Conservation (phyloP, 2,888 invertebrate genomes). For the Eupithecia insigniata region DNA sequence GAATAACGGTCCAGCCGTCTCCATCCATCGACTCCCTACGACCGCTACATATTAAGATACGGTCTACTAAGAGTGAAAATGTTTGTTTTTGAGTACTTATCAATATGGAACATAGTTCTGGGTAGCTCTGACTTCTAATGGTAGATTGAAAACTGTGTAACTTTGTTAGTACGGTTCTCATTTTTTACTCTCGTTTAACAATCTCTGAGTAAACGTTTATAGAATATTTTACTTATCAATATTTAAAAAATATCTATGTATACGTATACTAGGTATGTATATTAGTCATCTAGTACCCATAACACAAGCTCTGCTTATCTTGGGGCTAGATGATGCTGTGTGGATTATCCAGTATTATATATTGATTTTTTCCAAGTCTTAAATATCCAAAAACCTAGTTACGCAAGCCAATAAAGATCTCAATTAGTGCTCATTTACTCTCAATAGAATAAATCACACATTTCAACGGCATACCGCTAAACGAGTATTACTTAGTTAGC, state of each 20-base stretch:
- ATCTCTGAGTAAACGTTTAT: background rate
- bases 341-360: no score
- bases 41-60: no score
- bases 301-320: no score
- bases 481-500: background rate
- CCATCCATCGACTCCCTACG: no score
- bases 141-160: background rate
- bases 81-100: background rate
- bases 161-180: background rate
- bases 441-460: background rate
- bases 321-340: no score
- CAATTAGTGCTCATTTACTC: background rate
- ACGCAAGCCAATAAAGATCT: background rate
- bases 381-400: background rate
- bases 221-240: background rate
- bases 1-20: no score
- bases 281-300: no score
- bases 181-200: background rate
- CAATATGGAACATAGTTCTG: no score
- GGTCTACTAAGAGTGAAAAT: no score
- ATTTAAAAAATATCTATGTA: no score
- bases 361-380: no score
- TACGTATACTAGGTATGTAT: no score
- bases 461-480: background rate
- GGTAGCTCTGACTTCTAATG: background rate